These are phyloP conservation scores for Fukomys damarensis DNA, from an alignment of 2,113 vertebrate genomes.

Conservation along the genomic window DNA sequence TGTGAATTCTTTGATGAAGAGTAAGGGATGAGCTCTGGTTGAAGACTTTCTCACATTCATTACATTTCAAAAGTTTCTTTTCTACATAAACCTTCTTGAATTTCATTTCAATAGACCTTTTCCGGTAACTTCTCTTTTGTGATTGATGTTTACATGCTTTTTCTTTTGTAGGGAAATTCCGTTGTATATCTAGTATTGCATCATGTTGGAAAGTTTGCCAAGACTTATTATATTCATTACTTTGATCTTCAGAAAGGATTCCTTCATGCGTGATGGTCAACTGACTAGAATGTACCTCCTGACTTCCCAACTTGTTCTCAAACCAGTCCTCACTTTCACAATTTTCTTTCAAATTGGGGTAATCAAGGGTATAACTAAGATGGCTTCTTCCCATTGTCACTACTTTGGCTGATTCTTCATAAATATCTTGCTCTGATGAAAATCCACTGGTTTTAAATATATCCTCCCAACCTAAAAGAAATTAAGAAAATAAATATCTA, in stretches of 20 bases:
- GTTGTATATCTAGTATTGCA: slow-evolving; percentile 34
- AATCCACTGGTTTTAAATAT: slow-evolving; percentile 32
- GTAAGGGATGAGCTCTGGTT: slow-evolving; percentile 81
- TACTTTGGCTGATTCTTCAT: slow-evolving; percentile 56
- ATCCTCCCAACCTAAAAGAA: slow-evolving; percentile 69
- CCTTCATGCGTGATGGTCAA: neutral
- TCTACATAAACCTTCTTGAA: slow-evolving; percentile 58
- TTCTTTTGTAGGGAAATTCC: slow-evolving; percentile 60
- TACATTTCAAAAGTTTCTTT: slow-evolving; percentile 78
- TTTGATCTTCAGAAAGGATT: slow-evolving; percentile 20
- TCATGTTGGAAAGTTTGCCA: slow-evolving; percentile 60
- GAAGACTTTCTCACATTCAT: slow-evolving; percentile 83
- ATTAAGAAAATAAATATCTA: slow-evolving; percentile 51
- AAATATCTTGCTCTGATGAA: slow-evolving; percentile 63
- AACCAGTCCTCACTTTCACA: neutral
- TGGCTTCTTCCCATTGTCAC: slow-evolving; percentile 53
- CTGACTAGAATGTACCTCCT: neutral
- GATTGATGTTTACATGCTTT: slow-evolving; percentile 17
- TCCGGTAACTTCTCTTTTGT: slow-evolving; percentile 60
- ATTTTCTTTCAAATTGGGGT: neutral
- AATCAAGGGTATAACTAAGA: slow-evolving; percentile 1
- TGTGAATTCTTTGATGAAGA: slow-evolving; percentile 79
- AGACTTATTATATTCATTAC: slow-evolving; percentile 5
- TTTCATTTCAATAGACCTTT: slow-evolving; percentile 55
- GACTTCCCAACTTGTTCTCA: neutral